Evolutionary conservation across 1,140 invertebrate genomes (phyloP).

Genomic region (Cotesia typhae): DNA sequence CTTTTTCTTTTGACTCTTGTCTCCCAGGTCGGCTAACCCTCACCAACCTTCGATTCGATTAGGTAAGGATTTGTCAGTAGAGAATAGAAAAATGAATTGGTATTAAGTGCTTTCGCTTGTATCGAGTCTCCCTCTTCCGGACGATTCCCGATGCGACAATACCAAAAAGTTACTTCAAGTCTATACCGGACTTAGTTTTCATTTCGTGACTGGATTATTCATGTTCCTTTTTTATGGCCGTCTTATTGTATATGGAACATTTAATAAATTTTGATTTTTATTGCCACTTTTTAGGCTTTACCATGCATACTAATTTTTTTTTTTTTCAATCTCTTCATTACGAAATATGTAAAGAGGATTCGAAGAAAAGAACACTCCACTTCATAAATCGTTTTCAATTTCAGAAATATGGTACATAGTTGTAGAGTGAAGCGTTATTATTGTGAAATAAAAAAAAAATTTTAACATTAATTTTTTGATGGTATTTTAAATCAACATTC

Average conservation of each 20-base stretch:
- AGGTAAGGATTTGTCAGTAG: slow-evolving; percentile 39
- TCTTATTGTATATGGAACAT: not conserved
- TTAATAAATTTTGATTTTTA: no score
- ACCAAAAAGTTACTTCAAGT: slow-evolving; percentile 21
- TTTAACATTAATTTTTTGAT: no score
- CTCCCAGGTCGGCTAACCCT: slow-evolving; percentile 31
- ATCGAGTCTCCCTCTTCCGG: slow-evolving; percentile 22
- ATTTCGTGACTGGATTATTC: not conserved
- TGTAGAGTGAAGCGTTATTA: no score
- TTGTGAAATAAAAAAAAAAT: no score
- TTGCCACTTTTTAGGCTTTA: no score
- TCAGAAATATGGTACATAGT: no score
- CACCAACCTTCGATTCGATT: slow-evolving; percentile 44
- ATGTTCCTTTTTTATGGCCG: not conserved
- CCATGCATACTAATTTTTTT: no score
- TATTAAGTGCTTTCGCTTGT: slow-evolving; percentile 46
- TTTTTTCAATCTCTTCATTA: no score
- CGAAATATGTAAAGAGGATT: no score
- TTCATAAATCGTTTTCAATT: no score
- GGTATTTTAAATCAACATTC: no score
- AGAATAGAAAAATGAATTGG: slow-evolving; percentile 46
- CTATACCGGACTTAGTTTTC: not conserved
- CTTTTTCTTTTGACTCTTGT: slow-evolving; percentile 18
- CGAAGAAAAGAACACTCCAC: no score
- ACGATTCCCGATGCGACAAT: slow-evolving; percentile 22